phyloP scores from a whole-genome alignment of 2,888 invertebrate genomes.

The Drosophila cognata region DNA sequence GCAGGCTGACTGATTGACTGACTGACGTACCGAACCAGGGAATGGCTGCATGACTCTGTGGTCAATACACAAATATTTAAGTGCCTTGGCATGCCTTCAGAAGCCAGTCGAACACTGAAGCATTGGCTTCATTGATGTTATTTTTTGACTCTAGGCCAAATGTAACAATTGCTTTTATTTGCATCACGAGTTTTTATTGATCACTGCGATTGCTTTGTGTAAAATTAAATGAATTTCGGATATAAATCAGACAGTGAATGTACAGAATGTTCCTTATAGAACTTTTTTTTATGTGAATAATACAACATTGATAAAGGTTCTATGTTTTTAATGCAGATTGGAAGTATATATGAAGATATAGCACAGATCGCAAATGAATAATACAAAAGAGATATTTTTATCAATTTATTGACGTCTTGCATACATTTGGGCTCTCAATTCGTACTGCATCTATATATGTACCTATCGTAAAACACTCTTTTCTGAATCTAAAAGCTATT shows the following conservation, averaged over 20 bases:
- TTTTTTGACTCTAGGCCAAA: not conserved
- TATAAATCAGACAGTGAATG: not conserved
- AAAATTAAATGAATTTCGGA: not conserved
- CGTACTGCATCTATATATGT: not conserved
- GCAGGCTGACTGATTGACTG: slow-evolving; percentile 2
- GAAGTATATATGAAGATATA: not conserved
- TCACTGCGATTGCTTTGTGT: not conserved
- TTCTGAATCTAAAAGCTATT: not conserved
- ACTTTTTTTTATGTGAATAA: not conserved
- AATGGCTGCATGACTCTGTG: slow-evolving; percentile 7
- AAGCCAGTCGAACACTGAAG: not conserved
- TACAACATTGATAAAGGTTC: not conserved
- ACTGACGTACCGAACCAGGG: not conserved
- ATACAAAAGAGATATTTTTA: not conserved
- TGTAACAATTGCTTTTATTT: slow-evolving; percentile 3
- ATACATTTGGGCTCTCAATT: not conserved
- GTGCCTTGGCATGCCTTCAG: not conserved
- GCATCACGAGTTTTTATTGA: slow-evolving; percentile 1
- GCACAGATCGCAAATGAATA: not conserved
- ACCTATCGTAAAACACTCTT: not conserved
- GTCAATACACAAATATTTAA: not conserved
- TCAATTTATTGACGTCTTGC: not conserved
- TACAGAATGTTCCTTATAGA: slow-evolving; percentile 1
- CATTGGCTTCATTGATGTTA: not conserved
- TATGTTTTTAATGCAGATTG: not conserved